Percentiles rank a stretch among this genome's conserved stretches.
Evolutionary conservation across 2,113 vertebrate species (phyloP).

Genomic region (Brevimyrus niger): DNA sequence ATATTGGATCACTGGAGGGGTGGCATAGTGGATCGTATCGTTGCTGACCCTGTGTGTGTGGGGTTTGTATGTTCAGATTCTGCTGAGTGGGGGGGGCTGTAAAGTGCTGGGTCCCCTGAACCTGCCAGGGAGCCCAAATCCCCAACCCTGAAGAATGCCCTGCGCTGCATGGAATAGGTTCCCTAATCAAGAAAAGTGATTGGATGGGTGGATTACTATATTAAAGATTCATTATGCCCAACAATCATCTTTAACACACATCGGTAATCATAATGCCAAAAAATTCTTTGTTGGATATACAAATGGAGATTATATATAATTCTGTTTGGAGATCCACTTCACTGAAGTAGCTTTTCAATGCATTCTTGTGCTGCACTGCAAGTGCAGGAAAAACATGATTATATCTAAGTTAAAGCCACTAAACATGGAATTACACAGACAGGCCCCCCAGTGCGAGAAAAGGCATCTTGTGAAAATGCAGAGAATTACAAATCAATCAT

Average conservation of each 20-base stretch:
- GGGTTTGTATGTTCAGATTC: neutral
- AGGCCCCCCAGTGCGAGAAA: neutral
- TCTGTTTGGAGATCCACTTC: neutral
- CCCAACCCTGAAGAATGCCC: no score
- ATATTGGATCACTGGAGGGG: neutral
- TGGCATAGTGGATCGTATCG: neutral
- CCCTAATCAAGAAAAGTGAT: neutral
- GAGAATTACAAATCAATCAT: conserved; percentile 1
- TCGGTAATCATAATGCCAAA: neutral
- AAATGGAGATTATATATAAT: neutral
- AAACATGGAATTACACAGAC: neutral
- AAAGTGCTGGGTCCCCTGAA: neutral
- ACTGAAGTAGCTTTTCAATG: neutral
- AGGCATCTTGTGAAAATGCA: neutral
- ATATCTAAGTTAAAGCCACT: neutral
- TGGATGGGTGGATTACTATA: neutral
- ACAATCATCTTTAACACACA: neutral
- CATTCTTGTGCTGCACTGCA: neutral
- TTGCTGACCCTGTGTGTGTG: neutral
- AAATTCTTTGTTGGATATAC: neutral
- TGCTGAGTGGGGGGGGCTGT: neutral
- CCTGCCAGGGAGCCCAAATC: neutral
- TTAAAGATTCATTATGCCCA: neutral
- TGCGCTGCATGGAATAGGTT: neutral
- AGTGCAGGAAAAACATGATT: neutral